Percentiles rank a stretch among this genome's conserved stretches.
Evolutionary conservation across 1,140 invertebrate genomes (phyloP).

Genomic region (Brachionus angularis): DNA sequence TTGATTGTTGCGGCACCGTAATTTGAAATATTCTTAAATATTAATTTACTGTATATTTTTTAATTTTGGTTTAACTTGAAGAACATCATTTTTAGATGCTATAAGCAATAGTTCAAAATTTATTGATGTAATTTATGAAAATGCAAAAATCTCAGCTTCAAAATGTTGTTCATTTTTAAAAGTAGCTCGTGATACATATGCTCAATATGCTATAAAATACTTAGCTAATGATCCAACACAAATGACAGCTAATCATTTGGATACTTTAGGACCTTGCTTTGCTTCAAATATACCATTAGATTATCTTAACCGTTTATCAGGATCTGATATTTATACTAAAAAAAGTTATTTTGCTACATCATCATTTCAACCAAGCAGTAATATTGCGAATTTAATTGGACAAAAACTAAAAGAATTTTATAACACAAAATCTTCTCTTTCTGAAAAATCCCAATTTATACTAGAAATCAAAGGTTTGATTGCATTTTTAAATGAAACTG

Average conservation of each 20-base stretch:
- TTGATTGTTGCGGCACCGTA: slow-evolving; percentile 2
- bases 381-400: neutral
- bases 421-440: neutral
- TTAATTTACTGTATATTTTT: neutral
- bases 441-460: neutral
- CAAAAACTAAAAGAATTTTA: neutral
- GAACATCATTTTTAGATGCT: too few relatives aligned
- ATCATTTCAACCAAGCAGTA: neutral
- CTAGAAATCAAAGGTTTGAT: neutral
- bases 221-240: neutral
- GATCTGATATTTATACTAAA: neutral
- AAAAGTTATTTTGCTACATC: neutral
- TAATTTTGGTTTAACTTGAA: neutral
- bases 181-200: neutral
- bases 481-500: neutral
- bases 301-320: neutral
- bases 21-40: neutral
- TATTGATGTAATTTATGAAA: neutral
- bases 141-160: neutral
- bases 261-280: slow-evolving; percentile 14
- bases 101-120: neutral
- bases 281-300: neutral
- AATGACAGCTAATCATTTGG: slow-evolving; percentile 13
- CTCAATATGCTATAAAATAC: slow-evolving; percentile 2
- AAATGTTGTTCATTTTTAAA: slow-evolving; percentile 35